Conservation (phyloP, 2,888 invertebrate species). For the Ophion ventricosus region DNA sequence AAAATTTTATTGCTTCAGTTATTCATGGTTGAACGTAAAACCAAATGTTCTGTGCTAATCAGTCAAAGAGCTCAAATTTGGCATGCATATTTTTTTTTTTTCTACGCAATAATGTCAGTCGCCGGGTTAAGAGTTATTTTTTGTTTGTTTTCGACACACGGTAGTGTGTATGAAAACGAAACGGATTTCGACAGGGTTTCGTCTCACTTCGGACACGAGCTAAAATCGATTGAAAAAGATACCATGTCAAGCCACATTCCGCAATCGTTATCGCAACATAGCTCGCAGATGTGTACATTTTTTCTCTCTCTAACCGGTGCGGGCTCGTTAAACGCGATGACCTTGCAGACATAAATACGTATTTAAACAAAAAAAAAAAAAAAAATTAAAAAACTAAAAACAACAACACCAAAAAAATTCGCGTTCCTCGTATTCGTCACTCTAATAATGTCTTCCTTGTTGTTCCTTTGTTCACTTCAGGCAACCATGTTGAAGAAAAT, state of each 20-base stretch:
- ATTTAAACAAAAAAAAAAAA: no score
- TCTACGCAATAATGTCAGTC: neutral
- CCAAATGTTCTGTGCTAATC: neutral
- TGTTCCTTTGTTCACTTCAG: constrained; percentile 86
- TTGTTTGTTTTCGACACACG: neutral
- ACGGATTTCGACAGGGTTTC: neutral
- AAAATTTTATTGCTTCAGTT: neutral
- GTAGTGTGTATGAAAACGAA: neutral
- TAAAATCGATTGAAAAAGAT: neutral
- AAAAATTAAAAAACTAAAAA: neutral
- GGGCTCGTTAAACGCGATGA: neutral
- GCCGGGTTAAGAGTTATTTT: neutral
- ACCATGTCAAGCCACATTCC: neutral
- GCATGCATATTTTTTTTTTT: neutral
- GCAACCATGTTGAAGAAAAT: constrained; percentile 99
- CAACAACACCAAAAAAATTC: constrained; percentile 24
- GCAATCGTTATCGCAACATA: neutral
- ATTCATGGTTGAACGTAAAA: neutral
- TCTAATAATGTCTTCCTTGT: constrained; percentile 81
- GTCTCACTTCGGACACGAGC: neutral
- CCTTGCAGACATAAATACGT: neutral
- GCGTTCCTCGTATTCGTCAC: constrained; percentile 73
- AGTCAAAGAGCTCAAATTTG: neutral
- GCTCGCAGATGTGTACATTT: neutral
- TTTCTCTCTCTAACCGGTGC: neutral